Base-by-base conservation (phyloP, 2,888 invertebrate species). In the Graphium colonna region DNA sequence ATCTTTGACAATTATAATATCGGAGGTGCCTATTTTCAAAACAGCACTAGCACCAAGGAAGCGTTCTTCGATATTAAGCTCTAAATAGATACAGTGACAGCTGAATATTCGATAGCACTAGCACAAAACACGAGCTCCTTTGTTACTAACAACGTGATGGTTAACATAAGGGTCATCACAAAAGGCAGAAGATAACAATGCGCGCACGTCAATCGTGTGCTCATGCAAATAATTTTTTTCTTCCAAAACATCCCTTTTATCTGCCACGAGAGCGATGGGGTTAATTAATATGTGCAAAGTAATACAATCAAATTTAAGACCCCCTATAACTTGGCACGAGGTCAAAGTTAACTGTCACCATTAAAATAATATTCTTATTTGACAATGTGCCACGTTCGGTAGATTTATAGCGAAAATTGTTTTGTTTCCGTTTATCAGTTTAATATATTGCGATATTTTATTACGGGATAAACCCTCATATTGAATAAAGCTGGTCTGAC, bases 1-100 rank as follows among this genome's bases (percentile, higher is more conserved):
- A 88, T 89, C 89, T 89, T 89, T 88, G 87, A 89, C 88, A 89
- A 89, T 88, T 88, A 88, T 89, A 88, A 87, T 88, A 83, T 85
- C 79, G 71, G 67, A 65, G 75, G 64, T 67, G 64, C 60, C 62
- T 63, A 64, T 57, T 64, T 61, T 59, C 58, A 51, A 57, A 75
- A 75, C 62, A 73, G 60, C 71, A 75, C 81, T 80, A 79, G 71
- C 70, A 68, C 64, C 63, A 59, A 33, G 33, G 33, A 52, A 40
- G 41, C 59, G 60, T 63, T 63, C 57, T 62, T 63, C 58, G 58
- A 82, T 62, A 69, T 70, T 80, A 65, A 73, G 76, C 78, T 76
- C 65, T 81, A 82, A 72, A 60, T 46, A 57, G 60, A 68, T 67
- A 55, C 33, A 1, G 21, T 48, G 67, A 79, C 71, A 71, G 79